Evolutionary conservation across 2,797 vertebrate species (phyloP).

Genomic region (Pyrocephalus nanus): DNA sequence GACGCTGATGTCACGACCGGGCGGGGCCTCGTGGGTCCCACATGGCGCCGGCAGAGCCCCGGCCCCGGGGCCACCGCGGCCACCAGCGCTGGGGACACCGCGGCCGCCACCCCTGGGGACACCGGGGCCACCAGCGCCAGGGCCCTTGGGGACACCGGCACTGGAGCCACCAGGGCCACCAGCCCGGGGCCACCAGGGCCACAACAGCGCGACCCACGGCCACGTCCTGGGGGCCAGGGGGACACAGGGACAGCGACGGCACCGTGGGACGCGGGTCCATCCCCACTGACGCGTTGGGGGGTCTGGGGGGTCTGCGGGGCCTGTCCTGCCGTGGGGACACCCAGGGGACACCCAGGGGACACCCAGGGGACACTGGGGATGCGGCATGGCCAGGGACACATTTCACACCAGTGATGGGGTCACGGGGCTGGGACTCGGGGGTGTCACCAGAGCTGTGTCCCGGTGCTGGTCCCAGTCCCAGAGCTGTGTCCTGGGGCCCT

Average conservation of each 20-base stretch:
- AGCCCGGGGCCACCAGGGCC: background rate
- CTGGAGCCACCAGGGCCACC: background rate
- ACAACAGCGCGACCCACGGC: background rate
- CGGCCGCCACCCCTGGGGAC: background rate
- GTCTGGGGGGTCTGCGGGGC: rapidly evolving
- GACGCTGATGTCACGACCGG: constrained; percentile 9
- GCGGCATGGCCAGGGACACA: background rate
- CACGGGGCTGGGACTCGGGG: background rate
- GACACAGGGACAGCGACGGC: background rate
- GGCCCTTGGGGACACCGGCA: background rate
- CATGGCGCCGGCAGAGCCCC: background rate
- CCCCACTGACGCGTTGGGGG: rapidly evolving
- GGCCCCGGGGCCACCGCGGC: background rate
- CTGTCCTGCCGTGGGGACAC: background rate
- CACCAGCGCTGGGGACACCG: background rate
- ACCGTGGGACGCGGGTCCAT: rapidly evolving
- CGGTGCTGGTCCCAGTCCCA: background rate
- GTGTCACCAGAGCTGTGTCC: background rate
- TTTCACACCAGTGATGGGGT: too few species aligned
- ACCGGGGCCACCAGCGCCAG: background rate
- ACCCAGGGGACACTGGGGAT: background rate
- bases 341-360: background rate
- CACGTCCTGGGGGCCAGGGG: background rate
- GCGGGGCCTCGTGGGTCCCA: background rate
- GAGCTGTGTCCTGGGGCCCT: too few species aligned